These are phyloP conservation scores for Trisateles emortualis DNA, from an alignment of 2,888 invertebrate genomes.

Conservation along the genomic window DNA sequence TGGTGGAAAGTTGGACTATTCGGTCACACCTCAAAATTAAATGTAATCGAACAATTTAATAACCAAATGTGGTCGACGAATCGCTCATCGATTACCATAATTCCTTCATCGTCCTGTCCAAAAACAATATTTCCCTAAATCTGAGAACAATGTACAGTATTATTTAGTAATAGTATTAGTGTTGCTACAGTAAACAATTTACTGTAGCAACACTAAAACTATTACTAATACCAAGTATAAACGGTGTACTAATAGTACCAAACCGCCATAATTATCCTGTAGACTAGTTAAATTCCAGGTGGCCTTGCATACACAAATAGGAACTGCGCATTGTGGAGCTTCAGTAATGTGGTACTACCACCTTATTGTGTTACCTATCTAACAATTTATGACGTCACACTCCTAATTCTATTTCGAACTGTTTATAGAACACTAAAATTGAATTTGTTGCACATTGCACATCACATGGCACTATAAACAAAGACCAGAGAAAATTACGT, in stretches of 20 bases:
- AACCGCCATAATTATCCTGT: conserved; percentile 20
- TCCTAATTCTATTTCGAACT: neutral
- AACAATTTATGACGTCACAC: neutral
- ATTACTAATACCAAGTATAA: neutral
- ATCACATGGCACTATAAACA: no score
- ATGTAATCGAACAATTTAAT: no score
- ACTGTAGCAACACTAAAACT: neutral
- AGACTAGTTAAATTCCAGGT: conserved; percentile 19
- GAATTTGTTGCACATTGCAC: neutral
- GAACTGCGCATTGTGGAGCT: conserved; percentile 17
- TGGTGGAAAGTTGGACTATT: no score
- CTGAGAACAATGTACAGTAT: neutral
- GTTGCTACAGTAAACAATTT: no score
- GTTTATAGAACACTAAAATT: neutral
- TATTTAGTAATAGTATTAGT: no score
- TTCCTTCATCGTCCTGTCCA: neutral
- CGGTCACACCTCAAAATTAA: no score
- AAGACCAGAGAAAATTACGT: no score
- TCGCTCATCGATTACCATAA: no score
- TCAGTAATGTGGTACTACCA: conserved; percentile 12
- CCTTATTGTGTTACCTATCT: conserved; percentile 1
- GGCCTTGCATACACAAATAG: conserved; percentile 37
- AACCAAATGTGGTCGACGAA: no score
- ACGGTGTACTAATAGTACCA: conserved; percentile 11
- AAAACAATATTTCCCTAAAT: neutral